Base-by-base conservation (phyloP, 1,140 invertebrate species). In the Neuroterus valhalla region DNA sequence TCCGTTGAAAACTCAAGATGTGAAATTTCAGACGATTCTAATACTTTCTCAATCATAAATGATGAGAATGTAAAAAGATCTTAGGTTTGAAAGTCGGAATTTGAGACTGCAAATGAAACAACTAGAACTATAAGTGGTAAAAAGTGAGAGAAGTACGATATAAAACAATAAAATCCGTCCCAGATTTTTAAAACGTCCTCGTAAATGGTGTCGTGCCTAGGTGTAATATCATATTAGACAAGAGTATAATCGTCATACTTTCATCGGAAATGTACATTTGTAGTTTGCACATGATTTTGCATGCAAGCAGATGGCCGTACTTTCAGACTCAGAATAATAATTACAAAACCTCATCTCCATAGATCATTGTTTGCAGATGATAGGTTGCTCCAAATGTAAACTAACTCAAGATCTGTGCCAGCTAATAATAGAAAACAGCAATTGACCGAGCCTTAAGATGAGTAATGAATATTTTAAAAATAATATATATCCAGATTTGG, bases 291-390 rank as follows among this genome's bases (percentile, higher is more conserved):
- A 68, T 19, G 14, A 19, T 6, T 68, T 19, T 11, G 8, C 38
- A 44, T 68, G 10, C 66, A 21, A 8, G 31, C 31, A 38, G 5
- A 12, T 14, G n/a, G 12, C 38, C 26, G 55, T 31, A 26, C 10
- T 31, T 66, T 14, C n/a, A 70, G 43, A 70, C 23, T 17, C 19
- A 62, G 42, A 72, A 77, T 44, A 72, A 81, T 81, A 74, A 82
- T 80, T 81, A 73, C 38, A 69, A 78, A 81, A 80, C 19, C 78
- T 81, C 76, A 79, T 74, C 55, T 71, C 74, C 71, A 76, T 75
- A 38, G 50, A 79, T 78, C 72, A 78, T 79, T 78, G 72, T 81
- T 82, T 70, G 71, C 46, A 77, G 76, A 78, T 81, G 75, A 75
- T 79, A 43, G 66, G 21, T 50, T 42, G 66, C 73, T 75, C 10